Evolutionary conservation across 1,140 invertebrate genomes (phyloP), one percentile per base, ranked within the genome.

Genomic region (Aphidius ervi): DNA sequence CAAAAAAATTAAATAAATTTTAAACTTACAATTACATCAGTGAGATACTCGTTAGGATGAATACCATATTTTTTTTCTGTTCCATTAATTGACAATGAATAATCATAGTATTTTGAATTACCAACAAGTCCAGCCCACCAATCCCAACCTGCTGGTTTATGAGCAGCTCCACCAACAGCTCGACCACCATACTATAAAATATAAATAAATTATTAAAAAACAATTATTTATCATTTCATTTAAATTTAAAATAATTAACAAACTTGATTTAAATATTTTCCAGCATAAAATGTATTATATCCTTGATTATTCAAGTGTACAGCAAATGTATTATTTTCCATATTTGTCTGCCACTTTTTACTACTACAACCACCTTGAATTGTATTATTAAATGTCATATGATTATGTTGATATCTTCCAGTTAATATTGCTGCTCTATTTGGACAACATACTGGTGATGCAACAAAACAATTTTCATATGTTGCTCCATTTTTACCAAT

Each of bases 31-130:
- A 96, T 86, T 59, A 94, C 83, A 81, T 95, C 91, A 5, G 93
- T 95, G 6, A 95, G 80, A 72, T 96, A 95, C 62, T 90, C 84
- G 40, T 81, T 76, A 8, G 63, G 31, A 8, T 63, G 58, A n/a
- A 81, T 66, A 16, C 85, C 86, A 66, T 86, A 82, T 50, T 82
- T 80, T 49, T 79, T 81, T 41, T 81, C 75, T 0, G 83, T 83
- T 6, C 88, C 90, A 78, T 96, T 93, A 54, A 93, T 83, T 3
- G 91, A 93, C n/a, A 96, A 75, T 0, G 86, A 86, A 70, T 94
- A 96, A 77, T 94, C 87, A 70, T 94, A 95, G 77, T 96, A 96
- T 39, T 82, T 84, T 0, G 93, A 95, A 72, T 95, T 94, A 16
- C 92, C 91, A 55, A 90, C 82, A 16, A 94, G 78, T 1, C 89